Evolutionary conservation across 2,113 vertebrate genomes (phyloP), one percentile per base, ranked within the genome.

Genomic region (Clarias batrachus): DNA sequence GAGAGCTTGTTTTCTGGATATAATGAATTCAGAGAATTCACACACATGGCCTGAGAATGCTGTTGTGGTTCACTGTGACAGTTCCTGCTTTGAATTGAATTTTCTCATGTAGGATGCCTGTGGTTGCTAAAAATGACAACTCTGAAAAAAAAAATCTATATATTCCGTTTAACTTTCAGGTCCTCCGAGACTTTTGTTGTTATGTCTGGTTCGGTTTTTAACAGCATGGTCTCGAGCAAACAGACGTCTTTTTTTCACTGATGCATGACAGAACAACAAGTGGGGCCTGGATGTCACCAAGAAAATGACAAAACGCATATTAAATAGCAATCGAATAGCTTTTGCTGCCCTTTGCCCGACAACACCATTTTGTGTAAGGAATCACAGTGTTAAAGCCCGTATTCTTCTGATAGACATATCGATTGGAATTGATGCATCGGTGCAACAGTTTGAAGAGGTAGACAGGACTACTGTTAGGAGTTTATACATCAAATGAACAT

Each of bases 11-110:
- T 77, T n/a, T 56, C 48, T 56, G 48, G 23, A 17, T 54, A 54
- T 77, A 54, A 54, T 60, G n/a, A 85, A 83, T 87, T 54, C 73
- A 85, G 70, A 82, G 57, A 57, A 84, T 48, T 48, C 78, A 89
- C 52, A 85, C 80, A 85, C 59, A 56, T 68, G 63, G 85, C 52
- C 68, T 84, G 66, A 89, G 77, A 84, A 87, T 81, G 19, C 65
- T 81, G 77, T 81, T 76, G 41, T 85, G 78, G 65, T 88, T 88
- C 56, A 57, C 33, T 82, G 25, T 52, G 73, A 85, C 74, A 66
- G 59, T 71, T 79, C 30, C 30, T 52, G 77, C 87, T 90, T 86
- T 86, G 66, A 90, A 87, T 59, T 87, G 62, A 73, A 74, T 90
- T 85, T 85, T 90, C 87, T 87, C 85, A 85, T 57, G 80, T 54